A percentile compares a stretch with the other conserved stretches of the same genome.
Conservation (phyloP, 2,888 invertebrate species). For the Tricholauxania praeusta region DNA sequence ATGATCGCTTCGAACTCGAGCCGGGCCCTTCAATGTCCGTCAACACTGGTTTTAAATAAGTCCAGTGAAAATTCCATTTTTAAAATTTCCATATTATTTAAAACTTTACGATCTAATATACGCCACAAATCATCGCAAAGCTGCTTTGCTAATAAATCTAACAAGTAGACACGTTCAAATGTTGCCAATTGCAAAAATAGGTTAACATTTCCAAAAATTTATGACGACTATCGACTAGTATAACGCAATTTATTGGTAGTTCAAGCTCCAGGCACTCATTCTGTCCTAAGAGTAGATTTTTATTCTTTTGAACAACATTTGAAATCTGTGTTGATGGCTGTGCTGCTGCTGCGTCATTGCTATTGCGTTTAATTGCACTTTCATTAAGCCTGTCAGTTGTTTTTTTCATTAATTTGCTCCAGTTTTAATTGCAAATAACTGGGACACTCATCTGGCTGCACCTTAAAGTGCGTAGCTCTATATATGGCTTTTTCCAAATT, state of each 20-base stretch:
- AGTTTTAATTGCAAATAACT: slow-evolving; percentile 50
- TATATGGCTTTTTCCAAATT: slow-evolving; percentile 78
- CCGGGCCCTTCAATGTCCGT: too few species aligned
- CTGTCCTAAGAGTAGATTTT: slow-evolving; percentile 37
- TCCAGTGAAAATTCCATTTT: slow-evolving; percentile 80
- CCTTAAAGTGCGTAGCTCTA: slow-evolving; percentile 77
- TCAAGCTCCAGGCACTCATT: slow-evolving; percentile 58
- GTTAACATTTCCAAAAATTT: slow-evolving; percentile 75
- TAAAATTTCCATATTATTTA: slow-evolving; percentile 82
- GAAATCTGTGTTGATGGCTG: slow-evolving; percentile 27
- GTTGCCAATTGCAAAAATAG: slow-evolving; percentile 85
- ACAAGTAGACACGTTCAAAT: slow-evolving; percentile 76
- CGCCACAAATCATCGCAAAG: slow-evolving; percentile 75
- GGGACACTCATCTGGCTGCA: slow-evolving; percentile 58
- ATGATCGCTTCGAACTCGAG: too few species aligned
- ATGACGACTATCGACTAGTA: slow-evolving; percentile 73
- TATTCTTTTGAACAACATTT: slow-evolving; percentile 8
- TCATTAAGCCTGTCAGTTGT: slow-evolving; percentile 33
- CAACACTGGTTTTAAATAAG: too few species aligned
- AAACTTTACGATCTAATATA: slow-evolving; percentile 74
- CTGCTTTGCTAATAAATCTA: slow-evolving; percentile 80
- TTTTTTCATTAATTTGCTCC: slow-evolving; percentile 30
- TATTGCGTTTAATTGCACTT: slow-evolving; percentile 41
- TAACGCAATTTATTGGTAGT: slow-evolving; percentile 69
- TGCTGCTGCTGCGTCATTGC: slow-evolving; percentile 31